Evolutionary conservation across 2,888 invertebrate species (phyloP).

Genomic region (Philonicus albiceps): DNA sequence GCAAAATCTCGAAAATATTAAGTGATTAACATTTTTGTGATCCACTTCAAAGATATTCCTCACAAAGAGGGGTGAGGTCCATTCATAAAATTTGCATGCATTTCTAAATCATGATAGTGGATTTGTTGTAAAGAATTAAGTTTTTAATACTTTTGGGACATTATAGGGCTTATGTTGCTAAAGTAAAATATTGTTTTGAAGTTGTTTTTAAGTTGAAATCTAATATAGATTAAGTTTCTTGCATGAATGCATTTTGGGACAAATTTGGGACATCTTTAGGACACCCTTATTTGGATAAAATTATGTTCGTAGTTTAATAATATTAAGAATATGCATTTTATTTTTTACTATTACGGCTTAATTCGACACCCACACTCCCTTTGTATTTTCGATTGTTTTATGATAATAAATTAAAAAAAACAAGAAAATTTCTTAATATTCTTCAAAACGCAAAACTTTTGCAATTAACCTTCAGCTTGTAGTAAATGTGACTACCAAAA

Average conservation of each 20-base stretch:
- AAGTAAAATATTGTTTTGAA: neutral
- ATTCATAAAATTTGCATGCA: slow-evolving; percentile 4
- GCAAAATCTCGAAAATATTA: neutral
- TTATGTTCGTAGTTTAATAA: neutral
- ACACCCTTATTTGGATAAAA: no score
- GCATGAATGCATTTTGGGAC: neutral
- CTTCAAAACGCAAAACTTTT: neutral
- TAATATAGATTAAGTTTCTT: neutral
- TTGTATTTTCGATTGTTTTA: neutral
- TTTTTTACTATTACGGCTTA: no score
- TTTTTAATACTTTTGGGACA: neutral
- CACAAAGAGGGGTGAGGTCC: neutral
- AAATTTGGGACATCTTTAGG: neutral
- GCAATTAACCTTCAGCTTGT: slow-evolving; percentile 29
- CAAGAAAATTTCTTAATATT: neutral
- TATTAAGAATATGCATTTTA: no score
- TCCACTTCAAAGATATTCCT: neutral
- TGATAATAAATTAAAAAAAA: neutral
- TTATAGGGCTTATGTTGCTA: neutral
- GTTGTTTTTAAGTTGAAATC: neutral
- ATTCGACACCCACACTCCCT: no score
- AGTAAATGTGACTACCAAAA: neutral
- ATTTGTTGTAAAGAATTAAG: neutral
- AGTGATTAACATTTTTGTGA: slow-evolving; percentile 16
- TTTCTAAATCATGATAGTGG: neutral